A percentile compares a stretch with the other conserved stretches of the same genome.
Conservation (phyloP, 1,140 invertebrate species). For the Ceratina japonica region DNA sequence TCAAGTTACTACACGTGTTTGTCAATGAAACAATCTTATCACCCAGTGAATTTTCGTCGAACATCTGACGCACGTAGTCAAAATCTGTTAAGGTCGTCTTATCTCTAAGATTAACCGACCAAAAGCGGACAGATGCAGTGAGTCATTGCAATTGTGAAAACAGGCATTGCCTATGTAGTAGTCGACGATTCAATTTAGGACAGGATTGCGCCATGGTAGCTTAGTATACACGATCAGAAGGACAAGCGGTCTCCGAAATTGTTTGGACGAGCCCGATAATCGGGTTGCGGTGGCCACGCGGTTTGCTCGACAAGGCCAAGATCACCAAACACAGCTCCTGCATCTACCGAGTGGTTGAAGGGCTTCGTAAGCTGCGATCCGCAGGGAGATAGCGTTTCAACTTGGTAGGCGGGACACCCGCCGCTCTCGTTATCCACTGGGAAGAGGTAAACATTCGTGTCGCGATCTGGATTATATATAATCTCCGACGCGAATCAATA, state of each 20-base stretch:
- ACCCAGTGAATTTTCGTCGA: too few species aligned
- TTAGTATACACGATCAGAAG: too few species aligned
- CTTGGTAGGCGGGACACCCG: too few species aligned
- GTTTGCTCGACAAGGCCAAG: neutral
- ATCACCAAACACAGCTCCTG: conserved; percentile 23
- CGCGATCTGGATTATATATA: neutral
- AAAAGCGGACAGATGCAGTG: neutral
- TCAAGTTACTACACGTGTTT: too few species aligned
- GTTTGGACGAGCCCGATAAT: conserved; percentile 46
- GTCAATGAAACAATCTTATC: too few species aligned
- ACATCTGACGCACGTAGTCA: too few species aligned
- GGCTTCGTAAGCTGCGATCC: conserved; percentile 49
- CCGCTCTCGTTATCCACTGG: neutral
- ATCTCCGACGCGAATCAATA: neutral
- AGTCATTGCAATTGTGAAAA: neutral
- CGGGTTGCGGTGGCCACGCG: conserved; percentile 10
- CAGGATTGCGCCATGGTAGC: too few species aligned
- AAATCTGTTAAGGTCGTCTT: neutral
- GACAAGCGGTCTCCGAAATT: conserved; percentile 8
- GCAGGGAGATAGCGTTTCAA: conserved; percentile 21
- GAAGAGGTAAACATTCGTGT: too few species aligned
- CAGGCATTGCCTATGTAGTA: too few species aligned
- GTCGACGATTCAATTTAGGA: too few species aligned
- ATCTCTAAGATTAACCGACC: neutral
- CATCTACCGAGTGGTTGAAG: conserved; percentile 1